A percentile compares a stretch with the other conserved stretches of the same genome.
Evolutionary conservation across 2,797 vertebrate genomes (phyloP).

Genomic region (Pelodytes ibericus): DNA sequence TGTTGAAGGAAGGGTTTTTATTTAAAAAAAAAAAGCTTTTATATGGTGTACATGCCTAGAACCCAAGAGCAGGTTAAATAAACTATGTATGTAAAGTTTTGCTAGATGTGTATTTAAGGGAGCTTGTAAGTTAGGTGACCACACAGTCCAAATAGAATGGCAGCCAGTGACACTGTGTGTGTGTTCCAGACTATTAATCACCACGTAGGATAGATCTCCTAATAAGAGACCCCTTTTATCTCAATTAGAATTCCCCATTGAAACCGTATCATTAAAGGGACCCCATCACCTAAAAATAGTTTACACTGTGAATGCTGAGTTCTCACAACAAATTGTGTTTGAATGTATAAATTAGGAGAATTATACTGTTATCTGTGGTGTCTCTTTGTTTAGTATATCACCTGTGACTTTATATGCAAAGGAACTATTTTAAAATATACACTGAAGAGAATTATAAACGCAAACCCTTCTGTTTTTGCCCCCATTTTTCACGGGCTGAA

Average conservation of each 20-base stretch:
- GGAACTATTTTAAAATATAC: too few species aligned
- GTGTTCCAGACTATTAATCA: conserved; percentile 45
- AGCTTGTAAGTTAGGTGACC: conserved; percentile 20
- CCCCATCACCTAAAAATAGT: too few species aligned
- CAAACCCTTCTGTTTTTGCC: too few species aligned
- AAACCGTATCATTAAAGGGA: too few species aligned
- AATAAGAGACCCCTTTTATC: conserved; percentile 31
- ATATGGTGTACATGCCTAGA: neutral
- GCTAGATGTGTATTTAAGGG: neutral
- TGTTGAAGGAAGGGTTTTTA: conserved; percentile 7
- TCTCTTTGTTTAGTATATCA: too few species aligned
- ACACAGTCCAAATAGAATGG: conserved; percentile 24
- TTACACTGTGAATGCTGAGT: neutral
- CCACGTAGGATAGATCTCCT: neutral
- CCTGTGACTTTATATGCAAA: too few species aligned
- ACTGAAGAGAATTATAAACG: too few species aligned
- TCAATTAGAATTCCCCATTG: neutral
- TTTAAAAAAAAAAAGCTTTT: neutral
- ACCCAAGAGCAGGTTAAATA: conserved; percentile 37
- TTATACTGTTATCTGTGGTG: too few species aligned
- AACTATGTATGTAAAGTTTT: conserved; percentile 18
- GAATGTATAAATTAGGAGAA: too few species aligned
- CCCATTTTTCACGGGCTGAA: too few species aligned
- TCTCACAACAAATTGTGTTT: too few species aligned
- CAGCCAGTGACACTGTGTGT: conserved; percentile 11